phyloP scores from a whole-genome alignment of 2,113 vertebrate genomes.

The Erythrolamprus reginae region DNA sequence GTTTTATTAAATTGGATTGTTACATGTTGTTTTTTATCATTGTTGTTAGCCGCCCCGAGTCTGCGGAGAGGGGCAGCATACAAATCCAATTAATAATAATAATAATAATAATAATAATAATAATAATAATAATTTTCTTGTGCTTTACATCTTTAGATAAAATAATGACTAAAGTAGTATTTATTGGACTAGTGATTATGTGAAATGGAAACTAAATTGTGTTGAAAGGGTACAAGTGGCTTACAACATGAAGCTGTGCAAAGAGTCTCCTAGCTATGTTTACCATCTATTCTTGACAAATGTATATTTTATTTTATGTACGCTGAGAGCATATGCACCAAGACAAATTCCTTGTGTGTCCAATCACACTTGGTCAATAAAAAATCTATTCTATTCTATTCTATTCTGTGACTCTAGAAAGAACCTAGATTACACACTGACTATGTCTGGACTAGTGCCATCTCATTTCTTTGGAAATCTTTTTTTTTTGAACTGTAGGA shows the following conservation, averaged over 20 bases:
- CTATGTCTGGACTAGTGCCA: not conserved
- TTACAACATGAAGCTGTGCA: not conserved
- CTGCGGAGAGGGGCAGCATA: too few species aligned
- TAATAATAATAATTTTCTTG: too few species aligned
- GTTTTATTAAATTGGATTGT: too few species aligned
- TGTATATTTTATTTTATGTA: too few species aligned
- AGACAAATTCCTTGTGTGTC: too few species aligned
- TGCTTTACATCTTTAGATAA: not conserved
- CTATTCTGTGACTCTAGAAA: not conserved
- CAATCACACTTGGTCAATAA: too few species aligned
- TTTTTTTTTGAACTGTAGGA: not conserved
- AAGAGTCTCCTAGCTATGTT: not conserved
- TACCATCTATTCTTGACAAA: not conserved
- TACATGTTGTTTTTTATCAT: too few species aligned
- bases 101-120: too few species aligned
- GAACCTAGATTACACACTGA: not conserved
- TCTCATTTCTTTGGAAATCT: not conserved
- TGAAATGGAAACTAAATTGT: not conserved
- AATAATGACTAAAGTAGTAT: not conserved
- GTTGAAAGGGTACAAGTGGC: not conserved
- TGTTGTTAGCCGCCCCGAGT: too few species aligned
- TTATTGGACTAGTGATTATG: not conserved
- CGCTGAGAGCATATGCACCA: too few species aligned
- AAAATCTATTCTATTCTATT: too few species aligned
- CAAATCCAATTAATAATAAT: too few species aligned